phyloP scores from a whole-genome alignment of 2,113 vertebrate genomes.

The Ophiodon elongatus region DNA sequence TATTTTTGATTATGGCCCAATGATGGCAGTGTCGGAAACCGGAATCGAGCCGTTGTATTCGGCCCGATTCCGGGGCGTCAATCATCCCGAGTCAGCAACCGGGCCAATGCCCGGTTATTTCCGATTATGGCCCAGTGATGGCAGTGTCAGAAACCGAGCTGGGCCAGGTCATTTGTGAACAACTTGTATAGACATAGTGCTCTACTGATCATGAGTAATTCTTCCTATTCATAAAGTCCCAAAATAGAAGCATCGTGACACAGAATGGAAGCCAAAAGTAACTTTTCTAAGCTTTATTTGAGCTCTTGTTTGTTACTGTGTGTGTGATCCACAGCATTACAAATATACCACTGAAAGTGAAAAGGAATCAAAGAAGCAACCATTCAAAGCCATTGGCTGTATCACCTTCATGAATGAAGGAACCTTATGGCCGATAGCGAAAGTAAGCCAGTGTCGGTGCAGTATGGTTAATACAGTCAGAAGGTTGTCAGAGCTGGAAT shows the following conservation, averaged over 20 bases:
- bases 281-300: background rate
- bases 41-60: too few relatives aligned
- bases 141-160: too few relatives aligned
- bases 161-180: background rate
- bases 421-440: background rate
- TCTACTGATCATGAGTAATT: background rate
- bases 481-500: constrained; percentile 57
- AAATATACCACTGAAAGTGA: background rate
- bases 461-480: constrained; percentile 36
- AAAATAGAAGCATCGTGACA: background rate
- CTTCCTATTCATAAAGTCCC: background rate
- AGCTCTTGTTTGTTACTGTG: background rate
- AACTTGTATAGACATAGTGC: background rate
- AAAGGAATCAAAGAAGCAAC: background rate
- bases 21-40: too few relatives aligned
- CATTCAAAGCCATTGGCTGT: too few relatives aligned
- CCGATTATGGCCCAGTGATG: too few relatives aligned
- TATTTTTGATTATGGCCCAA: too few relatives aligned
- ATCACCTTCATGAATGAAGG: background rate
- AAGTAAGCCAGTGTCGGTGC: background rate
- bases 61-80: too few relatives aligned
- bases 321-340: background rate
- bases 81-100: background rate
- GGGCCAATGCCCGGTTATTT: too few relatives aligned
- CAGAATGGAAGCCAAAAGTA: too few relatives aligned